Percentiles rank a stretch among this genome's conserved stretches.
phyloP scores from a whole-genome alignment of 2,888 invertebrate genomes.

The Polydrusus tereticollis region DNA sequence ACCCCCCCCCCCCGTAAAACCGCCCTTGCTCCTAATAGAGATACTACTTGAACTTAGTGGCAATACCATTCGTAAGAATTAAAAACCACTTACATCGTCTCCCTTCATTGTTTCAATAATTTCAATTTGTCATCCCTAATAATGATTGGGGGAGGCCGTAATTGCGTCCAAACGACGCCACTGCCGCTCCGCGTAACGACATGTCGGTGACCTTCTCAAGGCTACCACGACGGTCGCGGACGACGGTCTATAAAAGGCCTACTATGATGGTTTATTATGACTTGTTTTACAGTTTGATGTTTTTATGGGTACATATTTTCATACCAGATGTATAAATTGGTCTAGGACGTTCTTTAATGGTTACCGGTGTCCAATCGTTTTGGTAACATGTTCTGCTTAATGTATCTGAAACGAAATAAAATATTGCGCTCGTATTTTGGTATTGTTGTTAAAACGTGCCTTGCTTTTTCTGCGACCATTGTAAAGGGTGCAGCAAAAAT shows the following conservation, averaged over 20 bases:
- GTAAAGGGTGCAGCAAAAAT: no score
- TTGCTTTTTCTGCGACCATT: no score
- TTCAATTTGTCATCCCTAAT: neutral
- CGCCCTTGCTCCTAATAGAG: no score
- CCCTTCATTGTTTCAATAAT: neutral
- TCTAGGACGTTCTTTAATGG: neutral
- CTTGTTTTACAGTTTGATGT: slow-evolving; percentile 29
- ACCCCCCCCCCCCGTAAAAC: no score
- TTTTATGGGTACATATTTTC: slow-evolving; percentile 20
- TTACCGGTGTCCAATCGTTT: neutral
- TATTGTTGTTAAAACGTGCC: no score
- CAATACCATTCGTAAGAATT: no score
- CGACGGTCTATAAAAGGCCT: slow-evolving; percentile 31
- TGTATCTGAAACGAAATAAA: no score
- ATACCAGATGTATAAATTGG: slow-evolving; percentile 17
- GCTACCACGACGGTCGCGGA: slow-evolving; percentile 56
- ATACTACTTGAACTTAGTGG: no score
- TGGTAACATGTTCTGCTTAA: neutral
- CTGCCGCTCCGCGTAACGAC: slow-evolving; percentile 50
- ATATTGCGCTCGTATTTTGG: no score
- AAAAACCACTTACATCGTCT: no score
- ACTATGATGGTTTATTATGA: slow-evolving; percentile 19
- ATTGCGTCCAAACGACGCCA: neutral
- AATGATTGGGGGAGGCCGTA: neutral
- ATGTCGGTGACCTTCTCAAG: slow-evolving; percentile 67